These are phyloP conservation scores for Globodera rostochiensis DNA, from an alignment of 1,140 invertebrate genomes.

Conservation along the genomic window DNA sequence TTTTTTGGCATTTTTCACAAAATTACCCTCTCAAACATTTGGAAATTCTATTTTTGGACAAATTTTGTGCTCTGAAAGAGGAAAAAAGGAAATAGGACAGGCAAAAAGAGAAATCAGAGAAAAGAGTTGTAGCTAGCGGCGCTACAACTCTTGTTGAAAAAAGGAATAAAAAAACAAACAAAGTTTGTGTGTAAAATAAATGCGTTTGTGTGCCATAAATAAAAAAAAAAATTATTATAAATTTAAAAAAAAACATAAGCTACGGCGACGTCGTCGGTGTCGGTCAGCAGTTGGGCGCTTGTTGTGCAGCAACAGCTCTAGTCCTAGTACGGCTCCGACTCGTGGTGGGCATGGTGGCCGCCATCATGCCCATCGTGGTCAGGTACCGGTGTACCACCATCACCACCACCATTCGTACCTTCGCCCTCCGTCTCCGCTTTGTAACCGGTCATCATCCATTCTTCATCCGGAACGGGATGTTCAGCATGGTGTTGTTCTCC, in stretches of 20 bases:
- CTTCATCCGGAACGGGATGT: not conserved
- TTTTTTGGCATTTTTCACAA: not conserved
- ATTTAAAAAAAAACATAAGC: not conserved
- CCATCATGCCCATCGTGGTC: not conserved
- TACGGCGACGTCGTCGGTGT: not conserved
- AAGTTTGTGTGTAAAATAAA: constrained; percentile 8
- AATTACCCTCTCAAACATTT: not conserved
- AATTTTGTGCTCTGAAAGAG: constrained; percentile 1
- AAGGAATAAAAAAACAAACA: not conserved
- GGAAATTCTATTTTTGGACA: not conserved
- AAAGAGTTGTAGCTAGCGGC: not conserved
- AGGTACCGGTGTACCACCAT: not conserved
- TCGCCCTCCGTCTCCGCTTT: not conserved
- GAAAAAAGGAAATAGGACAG: not conserved
- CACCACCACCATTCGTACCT: too few relatives aligned
- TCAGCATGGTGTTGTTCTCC: not conserved
- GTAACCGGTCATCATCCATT: not conserved
- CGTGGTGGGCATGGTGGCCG: not conserved
- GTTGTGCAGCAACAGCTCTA: not conserved
- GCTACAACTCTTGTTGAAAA: constrained; percentile 5
- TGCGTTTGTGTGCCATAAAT: not conserved
- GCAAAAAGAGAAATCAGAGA: not conserved
- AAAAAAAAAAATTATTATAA: not conserved
- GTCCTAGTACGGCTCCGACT: not conserved
- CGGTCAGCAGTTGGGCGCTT: not conserved